phyloP scores from a whole-genome alignment of 2,113 vertebrate genomes.

The Nestor notabilis region DNA sequence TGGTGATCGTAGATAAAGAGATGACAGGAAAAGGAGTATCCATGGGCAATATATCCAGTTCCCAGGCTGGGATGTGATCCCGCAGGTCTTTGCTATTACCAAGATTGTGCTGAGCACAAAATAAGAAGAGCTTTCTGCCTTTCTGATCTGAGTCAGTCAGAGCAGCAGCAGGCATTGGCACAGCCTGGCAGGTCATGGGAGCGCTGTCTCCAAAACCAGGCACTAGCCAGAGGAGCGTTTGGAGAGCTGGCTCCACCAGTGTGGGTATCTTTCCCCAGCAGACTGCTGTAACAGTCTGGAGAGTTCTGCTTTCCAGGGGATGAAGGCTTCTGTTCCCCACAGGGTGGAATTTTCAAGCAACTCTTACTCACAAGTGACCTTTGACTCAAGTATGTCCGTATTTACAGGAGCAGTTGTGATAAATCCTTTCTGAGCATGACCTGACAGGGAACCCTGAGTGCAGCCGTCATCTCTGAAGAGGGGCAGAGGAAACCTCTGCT shows the following conservation, averaged over 20 bases:
- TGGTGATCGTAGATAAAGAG: not conserved
- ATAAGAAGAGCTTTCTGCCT: not conserved
- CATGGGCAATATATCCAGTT: fast-evolving
- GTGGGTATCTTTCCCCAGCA: not conserved
- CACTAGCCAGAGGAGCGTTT: fast-evolving
- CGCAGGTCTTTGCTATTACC: fast-evolving
- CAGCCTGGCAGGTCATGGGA: not conserved
- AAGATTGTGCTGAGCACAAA: not conserved
- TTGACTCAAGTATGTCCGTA: not conserved
- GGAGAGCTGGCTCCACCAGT: not conserved
- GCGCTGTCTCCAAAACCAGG: not conserved
- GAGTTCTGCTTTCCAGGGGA: slow-evolving; percentile 2
- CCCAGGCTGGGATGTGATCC: not conserved
- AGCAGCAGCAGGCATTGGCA: not conserved
- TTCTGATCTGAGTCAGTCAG: not conserved
- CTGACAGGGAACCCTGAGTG: not conserved
- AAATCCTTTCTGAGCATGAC: not conserved
- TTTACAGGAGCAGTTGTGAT: not conserved
- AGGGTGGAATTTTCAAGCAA: not conserved
- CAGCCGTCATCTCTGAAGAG: not conserved
- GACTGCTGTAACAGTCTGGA: not conserved
- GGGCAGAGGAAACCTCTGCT: not conserved
- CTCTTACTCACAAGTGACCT: not conserved
- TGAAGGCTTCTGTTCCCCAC: not conserved
- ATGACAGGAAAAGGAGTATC: not conserved